phyloP scores from a whole-genome alignment of 2,888 invertebrate species.

The Chloroclysta siterata region DNA sequence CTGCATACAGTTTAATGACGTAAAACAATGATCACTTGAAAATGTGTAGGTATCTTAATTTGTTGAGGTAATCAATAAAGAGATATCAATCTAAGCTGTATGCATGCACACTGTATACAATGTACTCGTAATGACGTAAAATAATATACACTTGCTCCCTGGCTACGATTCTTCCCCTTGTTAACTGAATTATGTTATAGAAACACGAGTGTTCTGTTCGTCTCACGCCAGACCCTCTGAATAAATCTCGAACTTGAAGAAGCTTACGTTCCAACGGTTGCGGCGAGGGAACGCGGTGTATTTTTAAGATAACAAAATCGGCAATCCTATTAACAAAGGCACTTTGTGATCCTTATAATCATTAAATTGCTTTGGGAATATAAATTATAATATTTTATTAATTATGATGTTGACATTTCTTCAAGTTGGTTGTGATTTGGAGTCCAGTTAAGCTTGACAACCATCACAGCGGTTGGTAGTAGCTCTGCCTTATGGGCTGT shows the following conservation, averaged over 20 bases:
- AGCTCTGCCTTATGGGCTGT: no score
- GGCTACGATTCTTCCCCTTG: conserved; percentile 67
- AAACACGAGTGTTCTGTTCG: conserved; percentile 64
- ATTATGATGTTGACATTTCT: background rate
- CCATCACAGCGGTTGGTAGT: no score
- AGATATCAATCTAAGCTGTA: no score
- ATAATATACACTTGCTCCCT: conserved; percentile 44
- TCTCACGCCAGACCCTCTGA: conserved; percentile 66
- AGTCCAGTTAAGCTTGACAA: no score
- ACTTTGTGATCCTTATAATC: conserved; percentile 39
- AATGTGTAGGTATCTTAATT: no score
- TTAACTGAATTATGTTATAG: conserved; percentile 73
- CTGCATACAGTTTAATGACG: no score
- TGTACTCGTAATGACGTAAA: conserved; percentile 19
- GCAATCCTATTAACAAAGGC: conserved; percentile 43
- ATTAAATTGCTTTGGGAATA: conserved; percentile 31
- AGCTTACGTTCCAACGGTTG: conserved; percentile 45
- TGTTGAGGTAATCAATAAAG: no score
- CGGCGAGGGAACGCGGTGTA: conserved; percentile 37
- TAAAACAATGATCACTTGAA: no score
- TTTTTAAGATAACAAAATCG: conserved; percentile 45
- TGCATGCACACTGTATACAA: no score
- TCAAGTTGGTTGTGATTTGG: no score
- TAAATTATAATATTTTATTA: conserved; percentile 1
- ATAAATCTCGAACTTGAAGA: conserved; percentile 70